Evolutionary conservation across 2,113 vertebrate species (phyloP), one percentile per base, ranked within the genome.

Genomic region (Mesoclemmys tuberculata): DNA sequence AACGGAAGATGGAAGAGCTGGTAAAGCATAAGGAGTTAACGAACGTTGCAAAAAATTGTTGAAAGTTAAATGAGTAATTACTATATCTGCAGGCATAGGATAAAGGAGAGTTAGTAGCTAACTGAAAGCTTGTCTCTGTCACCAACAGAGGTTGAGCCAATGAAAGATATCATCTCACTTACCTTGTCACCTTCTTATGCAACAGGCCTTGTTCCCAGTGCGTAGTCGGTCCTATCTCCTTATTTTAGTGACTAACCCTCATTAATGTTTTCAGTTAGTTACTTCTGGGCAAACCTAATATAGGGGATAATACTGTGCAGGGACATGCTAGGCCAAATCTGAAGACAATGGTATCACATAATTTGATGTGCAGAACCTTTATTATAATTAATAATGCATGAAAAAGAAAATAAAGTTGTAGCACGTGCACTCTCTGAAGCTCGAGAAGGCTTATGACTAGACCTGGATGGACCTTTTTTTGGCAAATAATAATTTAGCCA

Each of bases 201-300:
- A 58, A 83, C 38, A 29, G 29, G 4, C 2, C 2, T 49, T 54
- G 31, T 83, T 83, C 80, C 54, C n/a, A 61, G 5, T 2, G 4
- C 21, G 21, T 4, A 31, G 18, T 79, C 13, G 44, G 29, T 48
- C 26, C 31, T 0, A 0, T 55, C 61, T 4, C 38, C n/a, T 19
- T 81, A 24, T 10, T 6, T 79, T 79, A 55, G 29, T 14, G 80
- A 54, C 7, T 1, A 83, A 83, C 79, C 9, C 11, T 38, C 26
- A 82, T 90, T 22, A 55, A 24, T 80, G 4, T 68, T 80, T 85
- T 2, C 0, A 19, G 27, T 58, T 0, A 3, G 84, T 75, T 87
- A 80, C 11, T 68, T 84, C 77, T 79, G 4, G 27, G 46, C 13
- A 84, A 8, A 35, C 6, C 4, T 61, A 8, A 24, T 38, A 49